Evolutionary conservation across 37 sponge, comb jelly and placozoan species (phyloP).

Genomic region (Hexactinellida sp.): DNA sequence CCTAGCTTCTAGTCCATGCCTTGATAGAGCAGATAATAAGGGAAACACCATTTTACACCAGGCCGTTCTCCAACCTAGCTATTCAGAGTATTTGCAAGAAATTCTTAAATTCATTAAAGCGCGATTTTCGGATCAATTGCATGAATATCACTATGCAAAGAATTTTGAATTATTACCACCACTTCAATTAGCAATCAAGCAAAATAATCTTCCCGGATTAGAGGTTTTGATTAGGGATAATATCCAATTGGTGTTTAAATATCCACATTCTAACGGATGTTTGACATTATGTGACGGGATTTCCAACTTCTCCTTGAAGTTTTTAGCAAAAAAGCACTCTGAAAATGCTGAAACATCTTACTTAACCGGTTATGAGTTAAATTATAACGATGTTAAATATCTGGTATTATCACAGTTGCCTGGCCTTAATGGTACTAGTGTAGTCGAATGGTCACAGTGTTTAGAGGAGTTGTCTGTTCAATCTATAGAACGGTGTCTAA

Average conservation of each 20-base stretch:
- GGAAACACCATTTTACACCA: background rate
- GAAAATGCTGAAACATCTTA: too few species aligned
- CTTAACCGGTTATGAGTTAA: background rate
- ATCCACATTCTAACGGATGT: background rate
- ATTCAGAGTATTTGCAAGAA: background rate
- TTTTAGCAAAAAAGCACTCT: background rate
- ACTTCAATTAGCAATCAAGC: background rate
- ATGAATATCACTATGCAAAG: background rate
- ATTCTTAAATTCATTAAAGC: background rate
- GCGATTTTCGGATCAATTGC: background rate
- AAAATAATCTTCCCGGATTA: background rate
- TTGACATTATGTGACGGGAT: background rate
- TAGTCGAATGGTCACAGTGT: background rate
- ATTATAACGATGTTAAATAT: background rate
- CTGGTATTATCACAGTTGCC: background rate
- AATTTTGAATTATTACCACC: background rate
- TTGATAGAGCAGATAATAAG: background rate
- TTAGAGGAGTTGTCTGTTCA: background rate
- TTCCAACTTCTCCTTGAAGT: background rate
- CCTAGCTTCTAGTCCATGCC: background rate
- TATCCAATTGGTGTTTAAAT: background rate
- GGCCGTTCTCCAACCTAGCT: background rate
- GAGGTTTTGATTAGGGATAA: too few species aligned
- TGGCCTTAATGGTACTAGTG: background rate
- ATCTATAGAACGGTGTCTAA: background rate